Percentiles rank a stretch among this genome's conserved stretches.
phyloP scores from a whole-genome alignment of 1,140 invertebrate species.

The Spodoptera frugiperda region DNA sequence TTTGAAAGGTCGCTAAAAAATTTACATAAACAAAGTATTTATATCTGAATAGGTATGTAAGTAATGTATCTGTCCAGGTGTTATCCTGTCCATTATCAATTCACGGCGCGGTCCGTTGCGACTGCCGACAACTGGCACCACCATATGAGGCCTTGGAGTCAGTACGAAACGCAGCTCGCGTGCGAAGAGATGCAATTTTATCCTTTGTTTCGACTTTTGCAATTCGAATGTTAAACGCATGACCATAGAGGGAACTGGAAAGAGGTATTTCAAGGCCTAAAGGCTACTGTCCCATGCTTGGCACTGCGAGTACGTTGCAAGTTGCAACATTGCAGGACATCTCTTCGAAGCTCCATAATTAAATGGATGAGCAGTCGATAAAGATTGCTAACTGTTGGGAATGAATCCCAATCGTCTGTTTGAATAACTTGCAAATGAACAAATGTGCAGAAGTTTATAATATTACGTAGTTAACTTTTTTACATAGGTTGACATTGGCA shows the following conservation, averaged over 20 bases:
- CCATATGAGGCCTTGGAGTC: constrained; percentile 56
- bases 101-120: constrained; percentile 56
- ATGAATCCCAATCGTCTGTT: too few relatives aligned
- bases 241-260: constrained; percentile 60
- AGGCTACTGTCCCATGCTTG: constrained; percentile 22
- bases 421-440: too few relatives aligned
- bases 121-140: constrained; percentile 40
- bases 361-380: neutral
- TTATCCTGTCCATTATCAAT: constrained; percentile 75
- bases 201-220: constrained; percentile 57
- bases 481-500: too few relatives aligned
- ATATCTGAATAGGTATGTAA: constrained; percentile 17
- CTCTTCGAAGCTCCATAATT: neutral
- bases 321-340: neutral
- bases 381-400: neutral
- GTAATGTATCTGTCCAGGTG: constrained; percentile 63
- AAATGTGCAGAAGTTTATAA: too few relatives aligned
- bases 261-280: constrained; percentile 50
- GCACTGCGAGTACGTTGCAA: neutral
- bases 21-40: constrained; percentile 31
- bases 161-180: constrained; percentile 38
- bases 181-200: constrained; percentile 58
- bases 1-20: neutral
- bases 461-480: too few relatives aligned
- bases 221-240: constrained; percentile 52